A percentile compares a stretch with the other conserved stretches of the same genome.
These are phyloP conservation scores for Ceraclea dissimilis DNA, from an alignment of 2,888 invertebrate genomes.

Conservation along the genomic window DNA sequence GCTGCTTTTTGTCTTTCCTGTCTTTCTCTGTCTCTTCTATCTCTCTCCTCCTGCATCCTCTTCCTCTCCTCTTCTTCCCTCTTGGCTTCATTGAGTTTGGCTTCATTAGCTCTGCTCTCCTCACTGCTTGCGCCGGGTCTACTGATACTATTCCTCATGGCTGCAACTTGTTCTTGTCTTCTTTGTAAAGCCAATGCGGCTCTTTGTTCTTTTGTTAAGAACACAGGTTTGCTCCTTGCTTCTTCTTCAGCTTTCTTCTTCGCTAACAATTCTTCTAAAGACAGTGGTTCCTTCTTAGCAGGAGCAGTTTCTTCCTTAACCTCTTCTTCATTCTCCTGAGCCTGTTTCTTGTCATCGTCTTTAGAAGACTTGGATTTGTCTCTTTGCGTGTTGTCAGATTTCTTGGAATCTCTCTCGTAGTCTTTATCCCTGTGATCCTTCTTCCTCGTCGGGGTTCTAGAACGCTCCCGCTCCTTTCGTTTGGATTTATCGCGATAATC, in stretches of 20 bases:
- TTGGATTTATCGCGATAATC: conserved; percentile 31
- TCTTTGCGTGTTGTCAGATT: conserved; percentile 30
- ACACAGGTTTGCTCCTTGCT: conserved; percentile 92
- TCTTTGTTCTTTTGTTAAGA: conserved; percentile 93
- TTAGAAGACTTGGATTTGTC: conserved; percentile 32
- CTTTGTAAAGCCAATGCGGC: conserved; percentile 82
- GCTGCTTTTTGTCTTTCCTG: background rate
- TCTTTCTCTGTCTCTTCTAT: conserved; percentile 39
- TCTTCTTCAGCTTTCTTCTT: conserved; percentile 96
- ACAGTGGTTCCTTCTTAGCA: conserved; percentile 71
- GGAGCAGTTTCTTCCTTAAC: conserved; percentile 41
- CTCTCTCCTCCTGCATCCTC: conserved; percentile 34
- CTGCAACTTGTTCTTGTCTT: conserved; percentile 83
- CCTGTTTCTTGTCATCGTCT: conserved; percentile 35
- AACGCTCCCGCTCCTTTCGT: conserved; percentile 29
- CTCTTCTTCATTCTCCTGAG: conserved; percentile 33
- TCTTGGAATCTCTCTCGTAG: conserved; percentile 36
- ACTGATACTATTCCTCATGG: conserved; percentile 61
- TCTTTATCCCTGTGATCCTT: conserved; percentile 29
- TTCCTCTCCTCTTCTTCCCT: conserved; percentile 35
- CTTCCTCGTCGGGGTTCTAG: conserved; percentile 24
- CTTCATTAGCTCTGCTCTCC: conserved; percentile 42
- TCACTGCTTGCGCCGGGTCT: conserved; percentile 40
- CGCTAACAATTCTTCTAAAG: conserved; percentile 89
- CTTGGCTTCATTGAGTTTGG: conserved; percentile 31